Evolutionary conservation across 2,888 invertebrate species (phyloP), one percentile per base, ranked within the genome.

Genomic region (Auanema sp.): DNA sequence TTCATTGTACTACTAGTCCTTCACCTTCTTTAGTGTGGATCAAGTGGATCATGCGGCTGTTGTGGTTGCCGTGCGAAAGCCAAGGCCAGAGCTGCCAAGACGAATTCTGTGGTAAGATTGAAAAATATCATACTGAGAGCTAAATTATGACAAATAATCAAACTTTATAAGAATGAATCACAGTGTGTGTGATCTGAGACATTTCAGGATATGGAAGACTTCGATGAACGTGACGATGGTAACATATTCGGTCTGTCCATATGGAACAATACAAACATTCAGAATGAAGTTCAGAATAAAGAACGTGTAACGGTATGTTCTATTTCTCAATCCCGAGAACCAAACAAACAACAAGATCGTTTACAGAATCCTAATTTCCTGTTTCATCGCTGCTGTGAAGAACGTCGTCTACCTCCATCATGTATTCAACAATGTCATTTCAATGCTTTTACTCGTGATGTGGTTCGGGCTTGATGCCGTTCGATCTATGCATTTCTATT

Each of bases 371-470:
- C 73, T 0, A 73, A 73, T 47, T 67, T 66, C 43, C 54, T 73
- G 10, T 73, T 73, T 66, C 73, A 73, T 23, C 59, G 62, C 8
- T 73, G 73, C 56, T 73, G 73, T 43, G 73, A 73, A 49, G 71
- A 73, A 40, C 53, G 73, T 23, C 63, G 68, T 51, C 58, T 73
- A 6, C 73, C 73, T 1, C 25, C 69, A 1, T 62, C 67, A 18
- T 73, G 73, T 59, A 56, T 71, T 21, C 67, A 69, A 42, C 60
- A 65, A 25, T 73, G 73, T 50, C 73, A 73, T 58, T 73, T 73
- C 60, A 73, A 73, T 58, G 62, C 69, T 12, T 73, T 69, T 58
- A 52, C 68, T 21, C 61, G 63, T 23, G 58, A 63, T 21, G 63
- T 67, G 61, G 72, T 72, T n/a, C 49, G 62, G 56, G 18, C 41